A percentile compares a stretch with the other conserved stretches of the same genome.
Conservation (phyloP, 2,797 vertebrate genomes). For the Labeo calbasu region DNA sequence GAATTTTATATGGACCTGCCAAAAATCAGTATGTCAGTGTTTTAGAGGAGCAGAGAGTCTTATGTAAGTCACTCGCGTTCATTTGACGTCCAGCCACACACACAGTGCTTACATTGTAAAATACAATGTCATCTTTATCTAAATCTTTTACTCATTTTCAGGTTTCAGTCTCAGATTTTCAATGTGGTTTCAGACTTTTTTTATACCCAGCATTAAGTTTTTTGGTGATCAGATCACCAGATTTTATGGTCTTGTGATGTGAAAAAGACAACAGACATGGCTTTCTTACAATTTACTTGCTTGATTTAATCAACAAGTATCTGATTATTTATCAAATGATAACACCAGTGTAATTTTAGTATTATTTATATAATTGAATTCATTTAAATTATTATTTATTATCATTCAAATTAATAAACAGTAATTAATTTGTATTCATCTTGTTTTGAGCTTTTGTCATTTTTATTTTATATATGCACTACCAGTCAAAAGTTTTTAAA, state of each 20-base stretch:
- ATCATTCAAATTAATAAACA: not conserved
- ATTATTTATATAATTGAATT: not conserved
- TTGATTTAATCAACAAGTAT: not conserved
- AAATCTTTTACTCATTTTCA: not conserved
- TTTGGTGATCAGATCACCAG: not conserved
- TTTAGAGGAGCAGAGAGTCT: conserved; percentile 15
- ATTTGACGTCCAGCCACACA: conserved; percentile 3
- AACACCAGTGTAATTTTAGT: not conserved
- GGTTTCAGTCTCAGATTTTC: not conserved
- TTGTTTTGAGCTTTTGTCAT: not conserved
- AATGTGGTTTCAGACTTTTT: not conserved
- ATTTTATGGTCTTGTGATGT: not conserved
- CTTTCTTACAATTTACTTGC: not conserved
- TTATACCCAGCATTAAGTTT: not conserved
- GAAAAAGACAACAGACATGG: not conserved
- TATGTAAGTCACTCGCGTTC: conserved; percentile 18
- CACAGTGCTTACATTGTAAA: not conserved
- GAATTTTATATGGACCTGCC: conserved; percentile 40
- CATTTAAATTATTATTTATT: not conserved
- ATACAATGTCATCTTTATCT: not conserved
- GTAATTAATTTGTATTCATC: not conserved
- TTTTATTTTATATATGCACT: not conserved
- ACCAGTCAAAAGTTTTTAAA: no score
- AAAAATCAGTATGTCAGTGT: conserved; percentile 38
- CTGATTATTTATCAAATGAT: not conserved